A percentile compares a stretch with the other conserved stretches of the same genome.
Conservation (phyloP, 2,888 invertebrate genomes). For the Polietes domitor region DNA sequence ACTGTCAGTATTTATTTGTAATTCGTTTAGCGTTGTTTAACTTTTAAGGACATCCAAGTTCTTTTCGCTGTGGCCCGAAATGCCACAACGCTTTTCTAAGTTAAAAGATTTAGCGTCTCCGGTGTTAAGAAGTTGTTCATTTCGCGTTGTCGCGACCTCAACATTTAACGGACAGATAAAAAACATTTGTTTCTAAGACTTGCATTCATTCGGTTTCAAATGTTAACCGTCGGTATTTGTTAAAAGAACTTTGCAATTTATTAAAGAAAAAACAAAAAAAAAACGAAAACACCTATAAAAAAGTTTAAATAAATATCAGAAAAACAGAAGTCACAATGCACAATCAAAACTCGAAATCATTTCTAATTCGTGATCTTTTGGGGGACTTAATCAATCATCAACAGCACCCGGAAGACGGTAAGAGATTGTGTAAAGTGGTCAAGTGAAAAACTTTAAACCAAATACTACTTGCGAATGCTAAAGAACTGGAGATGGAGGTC, state of each 20-base stretch:
- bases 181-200: background rate
- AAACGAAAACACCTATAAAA: background rate
- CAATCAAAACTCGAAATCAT: conserved; percentile 87
- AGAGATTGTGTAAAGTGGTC: no score
- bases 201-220: background rate
- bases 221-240: conserved; percentile 47
- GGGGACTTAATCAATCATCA: conserved; percentile 84
- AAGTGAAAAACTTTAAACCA: no score
- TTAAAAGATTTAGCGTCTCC: conserved; percentile 25
- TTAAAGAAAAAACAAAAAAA: background rate
- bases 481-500: no score
- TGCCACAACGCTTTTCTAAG: conserved; percentile 26
- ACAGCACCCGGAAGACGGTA: conserved; percentile 69
- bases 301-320: background rate
- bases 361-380: conserved; percentile 91
- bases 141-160: conserved; percentile 39
- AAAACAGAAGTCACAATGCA: conserved; percentile 77
- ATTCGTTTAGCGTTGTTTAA: conserved; percentile 65
- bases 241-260: conserved; percentile 19
- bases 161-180: conserved; percentile 37
- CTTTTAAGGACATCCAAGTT: conserved; percentile 51
- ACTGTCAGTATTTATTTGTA: conserved; percentile 66
- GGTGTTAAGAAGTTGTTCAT: conserved; percentile 50
- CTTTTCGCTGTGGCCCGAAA: conserved; percentile 17
- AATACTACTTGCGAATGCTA: no score